Evolutionary conservation across 2,888 invertebrate species (phyloP).

Genomic region (Orchesella flavescens): DNA sequence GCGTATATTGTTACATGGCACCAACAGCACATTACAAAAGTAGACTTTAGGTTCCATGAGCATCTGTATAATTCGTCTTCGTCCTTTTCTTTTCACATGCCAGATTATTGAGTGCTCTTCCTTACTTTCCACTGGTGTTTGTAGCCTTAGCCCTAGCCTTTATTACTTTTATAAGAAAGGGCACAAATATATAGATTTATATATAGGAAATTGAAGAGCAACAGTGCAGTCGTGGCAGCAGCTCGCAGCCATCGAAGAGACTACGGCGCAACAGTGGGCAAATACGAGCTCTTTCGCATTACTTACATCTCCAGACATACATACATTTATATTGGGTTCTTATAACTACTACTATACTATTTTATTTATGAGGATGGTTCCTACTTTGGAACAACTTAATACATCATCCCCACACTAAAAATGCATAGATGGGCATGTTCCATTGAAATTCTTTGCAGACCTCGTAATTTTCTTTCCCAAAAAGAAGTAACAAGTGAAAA

Average conservation of each 20-base stretch:
- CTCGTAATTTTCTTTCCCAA: constrained; percentile 48
- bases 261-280: constrained; percentile 53
- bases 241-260: constrained; percentile 23
- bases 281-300: neutral
- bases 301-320: neutral
- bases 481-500: constrained; percentile 62
- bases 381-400: constrained; percentile 56
- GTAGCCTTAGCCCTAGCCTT: neutral
- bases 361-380: constrained; percentile 56
- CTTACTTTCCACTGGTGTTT: neutral
- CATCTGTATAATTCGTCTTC: constrained; percentile 39
- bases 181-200: neutral
- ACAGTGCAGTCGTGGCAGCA: constrained; percentile 29
- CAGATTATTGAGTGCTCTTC: neutral
- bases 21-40: no score
- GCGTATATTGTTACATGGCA: no score
- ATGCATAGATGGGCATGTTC: neutral
- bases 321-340: neutral
- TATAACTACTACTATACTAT: neutral
- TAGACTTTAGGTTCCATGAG: neutral
- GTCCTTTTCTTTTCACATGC: neutral
- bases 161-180: neutral
- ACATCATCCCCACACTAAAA: constrained; percentile 48
- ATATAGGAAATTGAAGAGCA: neutral
- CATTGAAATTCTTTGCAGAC: constrained; percentile 60